These are phyloP conservation scores for cattle (Bos taurus) DNA, from an alignment of 2,113 vertebrate genomes.

Conservation along the genomic window ARS-UCD2.0 NC_037345.1:48249001-48249500, in stretches of 20 bases:
- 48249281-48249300: not conserved
- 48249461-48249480: not conserved
- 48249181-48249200: not conserved
- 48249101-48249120: not conserved
- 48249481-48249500: not conserved
- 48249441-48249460: not conserved
- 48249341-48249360: not conserved
- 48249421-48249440: accelerated
- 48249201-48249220: not conserved
- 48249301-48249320: not conserved
- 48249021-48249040: not conserved
- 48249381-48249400: not conserved
- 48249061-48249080: not conserved
- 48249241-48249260: not conserved
- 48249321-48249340: not conserved
- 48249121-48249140: not conserved
- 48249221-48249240: not conserved
- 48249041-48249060: not conserved
- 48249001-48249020: not conserved
- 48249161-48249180: not conserved
- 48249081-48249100: not conserved
- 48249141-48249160: not conserved
- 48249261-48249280: not conserved
- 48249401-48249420: not conserved
- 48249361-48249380: not conserved